phyloP scores from a whole-genome alignment of 1,140 invertebrate genomes.

The Battus philenor region DNA sequence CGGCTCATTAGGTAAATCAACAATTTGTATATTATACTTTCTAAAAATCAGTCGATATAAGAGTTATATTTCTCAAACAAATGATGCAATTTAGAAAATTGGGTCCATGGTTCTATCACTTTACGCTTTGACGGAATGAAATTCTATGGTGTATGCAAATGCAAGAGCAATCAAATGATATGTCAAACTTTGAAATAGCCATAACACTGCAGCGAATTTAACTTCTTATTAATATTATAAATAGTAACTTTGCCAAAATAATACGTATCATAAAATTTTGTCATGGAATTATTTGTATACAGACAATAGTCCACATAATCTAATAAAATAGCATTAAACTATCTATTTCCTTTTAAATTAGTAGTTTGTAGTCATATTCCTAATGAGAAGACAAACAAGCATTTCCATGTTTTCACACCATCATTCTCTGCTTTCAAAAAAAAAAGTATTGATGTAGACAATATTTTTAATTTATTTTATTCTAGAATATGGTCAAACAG shows the following conservation, averaged over 20 bases:
- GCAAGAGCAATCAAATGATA: conserved; percentile 7
- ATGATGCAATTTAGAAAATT: conserved; percentile 16
- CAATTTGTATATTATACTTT: conserved; percentile 14
- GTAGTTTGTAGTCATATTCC: no score
- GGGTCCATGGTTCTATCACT: conserved; percentile 11
- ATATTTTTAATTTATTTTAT: no score
- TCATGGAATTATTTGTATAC: conserved; percentile 3
- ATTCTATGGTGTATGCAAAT: neutral
- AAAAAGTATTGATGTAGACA: no score
- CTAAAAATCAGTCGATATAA: conserved; percentile 8
- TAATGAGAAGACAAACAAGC: no score
- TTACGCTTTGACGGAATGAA: conserved; percentile 10
- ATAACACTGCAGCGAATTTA: conserved; percentile 3
- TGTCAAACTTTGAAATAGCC: conserved; percentile 1
- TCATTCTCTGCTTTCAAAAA: no score
- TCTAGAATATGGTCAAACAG: conserved; percentile 19
- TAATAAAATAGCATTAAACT: conserved; percentile 5
- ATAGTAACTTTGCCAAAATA: no score
- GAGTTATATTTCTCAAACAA: neutral
- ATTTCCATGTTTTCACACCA: no score
- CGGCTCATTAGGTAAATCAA: conserved; percentile 23
- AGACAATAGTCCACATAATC: conserved; percentile 12
- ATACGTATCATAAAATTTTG: conserved; percentile 1
- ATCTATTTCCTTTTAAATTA: no score
- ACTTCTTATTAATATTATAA: conserved; percentile 3